A percentile compares a stretch with the other conserved stretches of the same genome.
These are phyloP conservation scores for Dipodomys ordii DNA, from an alignment of 2,113 vertebrate species.

Conservation along the genomic window DNA sequence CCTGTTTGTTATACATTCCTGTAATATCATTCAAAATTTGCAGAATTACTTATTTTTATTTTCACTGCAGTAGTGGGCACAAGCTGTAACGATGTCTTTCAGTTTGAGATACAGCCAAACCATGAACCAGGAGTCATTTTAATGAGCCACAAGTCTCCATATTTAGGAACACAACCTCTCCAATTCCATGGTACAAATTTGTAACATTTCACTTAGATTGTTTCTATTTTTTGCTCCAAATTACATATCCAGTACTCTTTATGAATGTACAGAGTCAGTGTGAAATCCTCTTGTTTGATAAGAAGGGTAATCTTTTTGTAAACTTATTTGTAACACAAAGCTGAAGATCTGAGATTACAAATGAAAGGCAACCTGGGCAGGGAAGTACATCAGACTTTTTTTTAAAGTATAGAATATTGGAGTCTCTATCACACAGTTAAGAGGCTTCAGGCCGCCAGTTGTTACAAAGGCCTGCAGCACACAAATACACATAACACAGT, in stretches of 20 bases:
- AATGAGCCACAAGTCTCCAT: not conserved
- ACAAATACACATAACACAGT: too few relatives aligned
- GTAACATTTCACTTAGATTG: not conserved
- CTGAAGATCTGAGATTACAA: not conserved
- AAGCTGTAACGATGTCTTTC: not conserved
- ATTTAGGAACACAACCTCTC: not conserved
- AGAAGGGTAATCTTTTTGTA: not conserved
- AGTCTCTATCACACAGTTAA: too few relatives aligned
- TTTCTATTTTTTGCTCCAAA: not conserved
- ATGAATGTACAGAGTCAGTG: not conserved
- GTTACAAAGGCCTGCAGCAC: too few relatives aligned
- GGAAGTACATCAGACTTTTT: too few relatives aligned
- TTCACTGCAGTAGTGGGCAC: not conserved
- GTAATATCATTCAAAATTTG: not conserved
- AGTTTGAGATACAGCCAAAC: not conserved
- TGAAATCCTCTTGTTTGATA: not conserved
- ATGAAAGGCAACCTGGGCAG: too few relatives aligned
- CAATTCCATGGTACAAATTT: not conserved
- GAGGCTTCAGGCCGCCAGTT: too few relatives aligned
- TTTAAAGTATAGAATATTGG: too few relatives aligned
- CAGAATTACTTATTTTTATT: not conserved
- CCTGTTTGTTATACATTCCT: not conserved
- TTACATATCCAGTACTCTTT: not conserved
- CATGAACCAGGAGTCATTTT: not conserved
- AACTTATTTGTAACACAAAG: not conserved